Evolutionary conservation across 2,888 invertebrate genomes (phyloP).

Genomic region (Sinhomidia bicolor): DNA sequence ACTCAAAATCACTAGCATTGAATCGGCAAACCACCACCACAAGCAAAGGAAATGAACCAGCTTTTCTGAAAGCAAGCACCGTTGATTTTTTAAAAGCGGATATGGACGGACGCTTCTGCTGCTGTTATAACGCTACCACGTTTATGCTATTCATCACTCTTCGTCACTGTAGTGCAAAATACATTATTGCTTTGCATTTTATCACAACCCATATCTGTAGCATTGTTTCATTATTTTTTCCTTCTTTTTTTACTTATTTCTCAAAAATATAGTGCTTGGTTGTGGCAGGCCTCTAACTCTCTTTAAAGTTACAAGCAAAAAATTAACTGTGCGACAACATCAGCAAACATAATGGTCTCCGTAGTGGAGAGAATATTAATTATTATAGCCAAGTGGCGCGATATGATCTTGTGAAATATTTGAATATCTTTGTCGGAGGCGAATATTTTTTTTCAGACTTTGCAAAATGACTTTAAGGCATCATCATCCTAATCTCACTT

Average conservation of each 20-base stretch:
- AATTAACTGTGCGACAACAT: background rate
- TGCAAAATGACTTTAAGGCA: slow-evolving; percentile 38
- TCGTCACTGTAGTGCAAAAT: background rate
- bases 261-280: slow-evolving; percentile 14
- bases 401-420: slow-evolving; percentile 48
- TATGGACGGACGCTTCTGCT: slow-evolving; percentile 9
- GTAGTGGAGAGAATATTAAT: no score
- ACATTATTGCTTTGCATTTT: slow-evolving; percentile 16
- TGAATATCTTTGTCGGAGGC: background rate
- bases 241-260: background rate
- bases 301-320: no score
- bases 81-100: slow-evolving; percentile 61
- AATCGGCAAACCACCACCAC: background rate
- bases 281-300: background rate
- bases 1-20: background rate
- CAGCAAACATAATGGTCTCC: background rate
- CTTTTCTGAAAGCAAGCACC: slow-evolving; percentile 58
- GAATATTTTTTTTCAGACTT: no score
- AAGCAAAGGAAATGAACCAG: slow-evolving; percentile 63
- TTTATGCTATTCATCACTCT: background rate
- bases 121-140: background rate
- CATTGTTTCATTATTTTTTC: slow-evolving; percentile 30
- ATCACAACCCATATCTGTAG: background rate
- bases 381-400: no score
- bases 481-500: background rate